Conservation (phyloP, 2,797 vertebrate genomes). For the Vultur gryphus region DNA sequence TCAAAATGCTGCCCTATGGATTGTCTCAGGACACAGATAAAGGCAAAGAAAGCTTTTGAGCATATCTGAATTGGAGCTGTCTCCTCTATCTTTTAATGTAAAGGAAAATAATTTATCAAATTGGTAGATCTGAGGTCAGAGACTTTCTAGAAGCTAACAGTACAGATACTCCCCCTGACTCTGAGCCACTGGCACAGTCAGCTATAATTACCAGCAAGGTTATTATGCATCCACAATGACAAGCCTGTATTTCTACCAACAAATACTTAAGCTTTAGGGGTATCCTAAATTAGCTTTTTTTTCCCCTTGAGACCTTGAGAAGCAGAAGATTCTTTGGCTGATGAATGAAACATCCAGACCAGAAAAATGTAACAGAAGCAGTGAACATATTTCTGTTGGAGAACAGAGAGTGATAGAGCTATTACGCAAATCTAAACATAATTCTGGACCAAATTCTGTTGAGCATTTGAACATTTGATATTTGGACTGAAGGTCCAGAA, state of each 20-base stretch:
- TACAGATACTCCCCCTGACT: neutral
- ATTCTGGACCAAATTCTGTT: neutral
- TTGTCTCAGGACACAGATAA: slow-evolving; percentile 14
- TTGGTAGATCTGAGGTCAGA: slow-evolving; percentile 5
- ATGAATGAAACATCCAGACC: neutral
- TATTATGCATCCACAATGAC: slow-evolving; percentile 13
- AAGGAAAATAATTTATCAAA: slow-evolving; percentile 27
- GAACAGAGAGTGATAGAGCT: neutral
- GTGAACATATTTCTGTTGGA: neutral
- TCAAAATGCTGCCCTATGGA: neutral
- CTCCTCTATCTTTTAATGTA: slow-evolving; percentile 14
- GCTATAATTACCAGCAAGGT: slow-evolving; percentile 15
- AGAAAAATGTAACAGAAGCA: neutral
- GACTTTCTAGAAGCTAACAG: neutral
- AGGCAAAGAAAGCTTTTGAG: slow-evolving; percentile 16
- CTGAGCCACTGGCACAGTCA: neutral
- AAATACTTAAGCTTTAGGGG: slow-evolving; percentile 15
- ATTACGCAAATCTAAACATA: neutral
- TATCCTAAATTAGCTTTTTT: slow-evolving; percentile 7
- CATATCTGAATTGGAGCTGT: neutral
- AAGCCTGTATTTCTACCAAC: slow-evolving; percentile 11
- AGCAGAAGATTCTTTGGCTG: neutral
- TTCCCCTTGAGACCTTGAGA: neutral
- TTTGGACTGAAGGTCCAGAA: neutral
- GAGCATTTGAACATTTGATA: neutral